phyloP scores from a whole-genome alignment of 2,797 vertebrate species.

The Chloroceryle inda region DNA sequence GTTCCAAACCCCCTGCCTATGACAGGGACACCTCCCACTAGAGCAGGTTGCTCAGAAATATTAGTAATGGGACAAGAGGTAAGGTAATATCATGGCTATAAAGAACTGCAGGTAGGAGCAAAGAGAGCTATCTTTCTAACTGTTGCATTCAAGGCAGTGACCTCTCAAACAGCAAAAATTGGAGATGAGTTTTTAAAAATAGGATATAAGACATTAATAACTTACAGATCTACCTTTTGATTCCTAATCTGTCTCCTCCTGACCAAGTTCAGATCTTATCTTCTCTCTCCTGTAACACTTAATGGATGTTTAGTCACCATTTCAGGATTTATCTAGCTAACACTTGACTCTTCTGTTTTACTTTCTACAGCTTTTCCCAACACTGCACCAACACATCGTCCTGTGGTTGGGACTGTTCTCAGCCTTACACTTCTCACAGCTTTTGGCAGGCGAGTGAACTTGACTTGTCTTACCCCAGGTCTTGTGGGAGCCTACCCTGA shows the following conservation, averaged over 20 bases:
- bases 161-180: neutral
- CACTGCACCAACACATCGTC: neutral
- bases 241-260: neutral
- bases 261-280: neutral
- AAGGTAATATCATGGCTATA: neutral
- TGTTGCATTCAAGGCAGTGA: neutral
- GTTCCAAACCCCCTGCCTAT: too few species aligned
- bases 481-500: neutral
- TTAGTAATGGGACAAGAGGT: neutral
- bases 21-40: too few species aligned
- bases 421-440: neutral
- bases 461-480: fast-evolving
- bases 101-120: neutral
- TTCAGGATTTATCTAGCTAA: neutral
- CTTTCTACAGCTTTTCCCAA: neutral
- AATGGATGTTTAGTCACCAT: neutral
- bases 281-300: neutral
- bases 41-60: neutral
- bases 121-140: neutral
- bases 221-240: neutral
- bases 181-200: neutral
- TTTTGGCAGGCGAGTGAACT: neutral
- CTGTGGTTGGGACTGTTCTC: neutral
- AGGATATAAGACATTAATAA: neutral
- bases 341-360: neutral